Evolutionary conservation across 2,888 invertebrate genomes (phyloP), one percentile per base, ranked within the genome.

Genomic region (Arctia plantaginis): DNA sequence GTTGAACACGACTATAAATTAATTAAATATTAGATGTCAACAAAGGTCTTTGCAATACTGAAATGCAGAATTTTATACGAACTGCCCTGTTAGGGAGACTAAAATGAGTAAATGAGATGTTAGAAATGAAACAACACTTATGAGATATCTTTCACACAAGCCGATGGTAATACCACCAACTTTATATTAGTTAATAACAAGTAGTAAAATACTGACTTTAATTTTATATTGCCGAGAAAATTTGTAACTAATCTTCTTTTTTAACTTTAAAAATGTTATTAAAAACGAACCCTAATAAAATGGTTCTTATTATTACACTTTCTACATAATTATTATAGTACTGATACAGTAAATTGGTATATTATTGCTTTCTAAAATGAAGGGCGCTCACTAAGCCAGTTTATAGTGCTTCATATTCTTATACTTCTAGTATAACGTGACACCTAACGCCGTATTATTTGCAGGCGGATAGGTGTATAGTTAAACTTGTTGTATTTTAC

Each of bases 311-410:
- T 77, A 85, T 78, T 70, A 71, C 74, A 35, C 39, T 30, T 35
- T 33, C 51, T 62, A 41, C 30, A 62, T 70, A 27, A 69, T 69
- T 80, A 70, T 70, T 59, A 69, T 69, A 77, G 77, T 78, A 78
- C 75, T 77, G 35, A 80, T 66, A 76, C 62, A 51, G 68, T 84
- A 83, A 83, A 82, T 76, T 82, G 77, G 80, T 78, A 74, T 62
- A 82, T 85, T 85, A 87, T 84, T 79, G 80, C 80, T 62, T 55
- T 33, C 41, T 66, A 73, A 80, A 82, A 71, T 79, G 72, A 76
- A 77, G 73, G 35, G 73, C 66, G 78, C 78, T 86, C 86, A 86
- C 85, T 86, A 85, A 84, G 81, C 75, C 83, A 82, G 83, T 82
- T 79, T 69, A 69, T 2, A 69, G 33, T 47, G 23, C 75, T n/a